phyloP scores from a whole-genome alignment of 2,113 vertebrate genomes.

The Burhinus oedicnemus region DNA sequence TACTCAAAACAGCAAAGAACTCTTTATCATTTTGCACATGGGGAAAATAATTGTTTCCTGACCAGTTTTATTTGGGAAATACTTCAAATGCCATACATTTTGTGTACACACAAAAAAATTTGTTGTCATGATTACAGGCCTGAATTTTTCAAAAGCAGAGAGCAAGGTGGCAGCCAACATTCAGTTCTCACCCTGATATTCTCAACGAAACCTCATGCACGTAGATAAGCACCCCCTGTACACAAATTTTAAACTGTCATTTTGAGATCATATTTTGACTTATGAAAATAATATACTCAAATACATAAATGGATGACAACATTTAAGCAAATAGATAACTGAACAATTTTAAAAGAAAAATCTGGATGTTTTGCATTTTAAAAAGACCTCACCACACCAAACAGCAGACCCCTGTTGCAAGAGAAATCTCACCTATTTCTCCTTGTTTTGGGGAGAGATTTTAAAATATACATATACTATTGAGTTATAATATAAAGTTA shows the following conservation, averaged over 20 bases:
- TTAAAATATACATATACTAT: not conserved
- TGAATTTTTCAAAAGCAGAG: not conserved
- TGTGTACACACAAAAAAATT: not conserved
- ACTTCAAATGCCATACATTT: not conserved
- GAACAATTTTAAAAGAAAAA: not conserved
- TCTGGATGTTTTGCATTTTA: not conserved
- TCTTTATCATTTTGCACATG: not conserved
- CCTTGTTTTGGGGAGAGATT: not conserved
- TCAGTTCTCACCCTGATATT: not conserved
- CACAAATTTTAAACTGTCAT: not conserved
- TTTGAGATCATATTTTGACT: not conserved
- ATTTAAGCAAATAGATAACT: not conserved
- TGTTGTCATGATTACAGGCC: not conserved
- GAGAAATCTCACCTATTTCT: not conserved
- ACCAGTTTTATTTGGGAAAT: not conserved
- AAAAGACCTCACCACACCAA: not conserved
- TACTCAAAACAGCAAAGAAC: not conserved
- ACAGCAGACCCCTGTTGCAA: not conserved
- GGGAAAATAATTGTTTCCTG: not conserved
- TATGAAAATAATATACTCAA: not conserved
- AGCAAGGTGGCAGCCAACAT: not conserved
- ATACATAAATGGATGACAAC: not conserved
- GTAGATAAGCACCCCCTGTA: not conserved
- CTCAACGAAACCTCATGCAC: not conserved
- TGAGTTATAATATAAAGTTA: not conserved